phyloP scores from a whole-genome alignment of 1,140 invertebrate genomes.

The Lepidurus arcticus region DNA sequence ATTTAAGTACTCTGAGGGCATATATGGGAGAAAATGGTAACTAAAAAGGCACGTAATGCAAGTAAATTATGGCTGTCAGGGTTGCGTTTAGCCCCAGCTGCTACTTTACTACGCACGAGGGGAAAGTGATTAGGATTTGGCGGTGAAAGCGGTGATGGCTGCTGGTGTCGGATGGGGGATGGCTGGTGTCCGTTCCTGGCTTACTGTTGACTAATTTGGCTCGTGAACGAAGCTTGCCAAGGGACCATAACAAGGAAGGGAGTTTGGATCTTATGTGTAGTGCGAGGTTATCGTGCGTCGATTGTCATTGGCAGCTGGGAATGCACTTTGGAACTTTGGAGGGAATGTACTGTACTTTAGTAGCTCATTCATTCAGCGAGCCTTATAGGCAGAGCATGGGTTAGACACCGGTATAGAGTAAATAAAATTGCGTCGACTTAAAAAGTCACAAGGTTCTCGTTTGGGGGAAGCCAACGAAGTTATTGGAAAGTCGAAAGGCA shows the following conservation, averaged over 20 bases:
- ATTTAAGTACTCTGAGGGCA: too few species aligned
- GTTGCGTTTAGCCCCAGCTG: background rate
- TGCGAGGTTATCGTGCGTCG: background rate
- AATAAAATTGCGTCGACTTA: too few species aligned
- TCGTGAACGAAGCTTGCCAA: background rate
- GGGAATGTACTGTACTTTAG: background rate
- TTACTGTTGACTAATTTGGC: background rate
- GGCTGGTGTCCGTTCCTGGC: constrained; percentile 1
- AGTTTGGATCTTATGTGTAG: background rate
- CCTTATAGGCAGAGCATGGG: too few species aligned
- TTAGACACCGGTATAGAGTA: too few species aligned
- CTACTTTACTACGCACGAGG: background rate
- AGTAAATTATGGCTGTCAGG: background rate
- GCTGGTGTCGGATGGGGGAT: background rate
- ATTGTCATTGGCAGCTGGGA: background rate
- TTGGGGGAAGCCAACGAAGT: too few species aligned
- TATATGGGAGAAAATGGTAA: too few species aligned
- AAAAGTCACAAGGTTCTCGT: too few species aligned
- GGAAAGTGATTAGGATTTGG: background rate
- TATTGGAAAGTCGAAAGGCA: too few species aligned
- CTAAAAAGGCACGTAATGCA: background rate
- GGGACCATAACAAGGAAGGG: background rate
- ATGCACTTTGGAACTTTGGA: background rate
- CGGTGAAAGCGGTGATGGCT: background rate
- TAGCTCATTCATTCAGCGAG: background rate